Conservation (phyloP, 2,113 vertebrate genomes). For the Cololabis saira region DNA sequence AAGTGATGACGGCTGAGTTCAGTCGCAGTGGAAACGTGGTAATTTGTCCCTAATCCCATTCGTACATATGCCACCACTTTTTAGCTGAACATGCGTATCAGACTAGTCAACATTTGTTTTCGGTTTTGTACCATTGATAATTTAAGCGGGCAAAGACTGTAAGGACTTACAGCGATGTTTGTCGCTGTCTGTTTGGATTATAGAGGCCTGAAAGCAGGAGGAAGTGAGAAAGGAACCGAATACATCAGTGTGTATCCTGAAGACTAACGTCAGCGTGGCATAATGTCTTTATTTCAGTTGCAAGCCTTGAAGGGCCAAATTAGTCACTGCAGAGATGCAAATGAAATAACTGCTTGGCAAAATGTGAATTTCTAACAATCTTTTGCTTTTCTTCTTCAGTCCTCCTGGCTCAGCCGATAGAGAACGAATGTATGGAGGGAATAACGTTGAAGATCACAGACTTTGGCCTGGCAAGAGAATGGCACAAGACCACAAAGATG, state of each 20-base stretch:
- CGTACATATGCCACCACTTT: neutral
- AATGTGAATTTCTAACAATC: neutral
- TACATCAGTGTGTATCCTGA: constrained; percentile 4
- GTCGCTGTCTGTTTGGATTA: neutral
- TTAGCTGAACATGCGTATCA: neutral
- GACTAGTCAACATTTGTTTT: neutral
- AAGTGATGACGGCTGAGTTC: neutral
- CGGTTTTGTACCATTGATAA: neutral
- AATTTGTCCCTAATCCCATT: constrained; percentile 4
- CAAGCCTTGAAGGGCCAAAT: neutral
- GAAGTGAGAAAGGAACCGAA: constrained; percentile 49
- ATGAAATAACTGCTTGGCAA: no score
- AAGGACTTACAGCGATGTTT: constrained; percentile 1
- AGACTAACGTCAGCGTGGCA: neutral
- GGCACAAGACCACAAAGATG: constrained; percentile 95
- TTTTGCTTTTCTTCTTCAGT: constrained; percentile 68
- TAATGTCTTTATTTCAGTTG: neutral
- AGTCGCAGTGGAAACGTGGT: neutral
- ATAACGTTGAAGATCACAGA: constrained; percentile 91
- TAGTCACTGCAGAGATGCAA: no score
- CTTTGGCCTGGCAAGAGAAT: constrained; percentile 90
- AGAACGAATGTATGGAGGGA: constrained; percentile 86
- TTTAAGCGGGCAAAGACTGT: neutral
- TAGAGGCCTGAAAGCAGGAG: constrained; percentile 17
- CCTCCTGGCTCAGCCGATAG: constrained; percentile 87